These are phyloP conservation scores for Seira sanloemensis DNA, from an alignment of 2,888 invertebrate genomes.

Conservation along the genomic window DNA sequence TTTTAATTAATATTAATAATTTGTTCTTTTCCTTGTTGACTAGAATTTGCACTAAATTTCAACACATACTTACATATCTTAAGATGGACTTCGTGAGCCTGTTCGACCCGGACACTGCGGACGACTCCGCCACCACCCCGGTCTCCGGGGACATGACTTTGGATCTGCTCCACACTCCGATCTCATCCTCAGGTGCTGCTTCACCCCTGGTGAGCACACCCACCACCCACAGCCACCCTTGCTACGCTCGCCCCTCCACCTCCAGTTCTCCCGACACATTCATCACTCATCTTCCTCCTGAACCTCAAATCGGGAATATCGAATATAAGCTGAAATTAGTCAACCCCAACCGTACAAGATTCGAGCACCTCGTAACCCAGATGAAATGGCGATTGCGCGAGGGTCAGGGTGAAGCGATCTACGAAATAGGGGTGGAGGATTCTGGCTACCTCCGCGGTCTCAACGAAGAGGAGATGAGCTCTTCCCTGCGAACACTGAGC, in stretches of 20 bases:
- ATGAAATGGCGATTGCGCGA: constrained; percentile 98
- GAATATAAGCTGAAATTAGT: constrained; percentile 97
- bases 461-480: constrained; percentile 87
- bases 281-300: constrained; percentile 83
- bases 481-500: constrained; percentile 88
- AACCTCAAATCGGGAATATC: constrained; percentile 95
- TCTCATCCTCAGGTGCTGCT: neutral
- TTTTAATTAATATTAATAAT: constrained; percentile 12
- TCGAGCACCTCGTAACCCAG: constrained; percentile 96
- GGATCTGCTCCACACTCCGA: neutral
- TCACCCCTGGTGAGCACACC: neutral
- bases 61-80: no score
- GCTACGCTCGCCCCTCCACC: no score
- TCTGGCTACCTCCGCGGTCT: constrained; percentile 92
- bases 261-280: constrained; percentile 15
- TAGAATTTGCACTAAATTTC: no score
- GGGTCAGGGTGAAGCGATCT: constrained; percentile 97
- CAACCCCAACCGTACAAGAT: constrained; percentile 91
- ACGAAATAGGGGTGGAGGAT: constrained; percentile 96
- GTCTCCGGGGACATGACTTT: neutral
- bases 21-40: neutral
- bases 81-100: constrained; percentile 89
- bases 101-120: constrained; percentile 83
- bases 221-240: neutral
- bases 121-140: constrained; percentile 74